phyloP scores from a whole-genome alignment of 2,888 invertebrate genomes.

The Tenthredo distinguenda region DNA sequence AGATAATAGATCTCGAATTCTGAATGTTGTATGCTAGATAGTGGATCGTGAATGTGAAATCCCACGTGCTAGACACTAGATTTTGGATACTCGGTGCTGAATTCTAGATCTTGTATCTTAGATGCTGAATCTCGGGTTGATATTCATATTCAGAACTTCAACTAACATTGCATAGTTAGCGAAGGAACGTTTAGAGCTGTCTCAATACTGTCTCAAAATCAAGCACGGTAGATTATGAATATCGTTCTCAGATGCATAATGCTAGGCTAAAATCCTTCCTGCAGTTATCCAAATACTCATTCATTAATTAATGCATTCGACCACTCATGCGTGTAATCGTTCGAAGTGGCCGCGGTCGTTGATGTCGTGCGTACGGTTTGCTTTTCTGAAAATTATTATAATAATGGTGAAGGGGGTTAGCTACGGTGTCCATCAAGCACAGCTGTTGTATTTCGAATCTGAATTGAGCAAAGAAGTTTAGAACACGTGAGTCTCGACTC shows the following conservation, averaged over 20 bases:
- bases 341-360: not conserved
- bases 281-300: not conserved
- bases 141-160: not conserved
- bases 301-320: not conserved
- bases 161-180: not conserved
- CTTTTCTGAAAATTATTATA: not conserved
- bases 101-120: not conserved
- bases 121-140: not conserved
- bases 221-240: not conserved
- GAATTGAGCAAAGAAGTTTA: conserved; percentile 40
- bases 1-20: not conserved
- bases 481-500: conserved; percentile 15
- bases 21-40: not conserved
- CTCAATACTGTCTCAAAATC: not conserved
- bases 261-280: not conserved
- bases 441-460: conserved; percentile 41
- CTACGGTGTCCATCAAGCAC: conserved; percentile 11
- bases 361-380: not conserved
- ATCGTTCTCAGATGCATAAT: not conserved
- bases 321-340: not conserved
- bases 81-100: not conserved
- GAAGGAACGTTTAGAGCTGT: not conserved
- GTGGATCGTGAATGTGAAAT: not conserved
- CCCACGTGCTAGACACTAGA: not conserved
- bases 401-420: conserved; percentile 16